Evolutionary conservation across 2,113 vertebrate species (phyloP).

Genomic region (Pelecanoides urinatrix): DNA sequence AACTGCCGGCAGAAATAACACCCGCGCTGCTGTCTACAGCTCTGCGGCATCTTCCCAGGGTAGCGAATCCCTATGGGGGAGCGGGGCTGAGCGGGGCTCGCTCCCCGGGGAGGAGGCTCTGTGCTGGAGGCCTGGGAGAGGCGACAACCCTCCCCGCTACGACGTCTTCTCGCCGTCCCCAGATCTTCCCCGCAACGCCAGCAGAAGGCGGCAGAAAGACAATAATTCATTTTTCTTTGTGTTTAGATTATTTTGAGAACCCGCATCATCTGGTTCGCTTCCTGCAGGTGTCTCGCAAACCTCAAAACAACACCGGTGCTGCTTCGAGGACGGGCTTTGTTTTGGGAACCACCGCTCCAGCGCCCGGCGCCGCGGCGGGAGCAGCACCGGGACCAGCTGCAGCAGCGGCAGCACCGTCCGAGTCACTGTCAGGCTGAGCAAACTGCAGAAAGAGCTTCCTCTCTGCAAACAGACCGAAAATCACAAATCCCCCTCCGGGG

Average conservation of each 20-base stretch:
- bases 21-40: background rate
- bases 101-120: background rate
- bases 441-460: background rate
- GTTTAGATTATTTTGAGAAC: background rate
- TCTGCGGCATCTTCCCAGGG: background rate
- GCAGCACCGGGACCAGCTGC: background rate
- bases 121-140: background rate
- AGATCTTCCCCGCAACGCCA: background rate
- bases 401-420: background rate
- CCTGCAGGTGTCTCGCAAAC: constrained; percentile 24
- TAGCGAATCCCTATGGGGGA: rapidly evolving
- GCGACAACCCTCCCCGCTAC: rapidly evolving
- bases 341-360: background rate
- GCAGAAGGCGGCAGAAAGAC: rapidly evolving
- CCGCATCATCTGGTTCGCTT: background rate
- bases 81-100: background rate
- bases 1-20: background rate
- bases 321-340: background rate
- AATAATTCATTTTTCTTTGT: background rate
- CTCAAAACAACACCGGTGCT: background rate
- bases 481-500: background rate
- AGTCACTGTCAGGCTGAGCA: background rate
- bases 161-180: background rate
- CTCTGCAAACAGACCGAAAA: background rate
- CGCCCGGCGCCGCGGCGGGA: background rate